Base-by-base conservation (phyloP, 2,797 vertebrate genomes). In the Etheostoma nigrum region DNA sequence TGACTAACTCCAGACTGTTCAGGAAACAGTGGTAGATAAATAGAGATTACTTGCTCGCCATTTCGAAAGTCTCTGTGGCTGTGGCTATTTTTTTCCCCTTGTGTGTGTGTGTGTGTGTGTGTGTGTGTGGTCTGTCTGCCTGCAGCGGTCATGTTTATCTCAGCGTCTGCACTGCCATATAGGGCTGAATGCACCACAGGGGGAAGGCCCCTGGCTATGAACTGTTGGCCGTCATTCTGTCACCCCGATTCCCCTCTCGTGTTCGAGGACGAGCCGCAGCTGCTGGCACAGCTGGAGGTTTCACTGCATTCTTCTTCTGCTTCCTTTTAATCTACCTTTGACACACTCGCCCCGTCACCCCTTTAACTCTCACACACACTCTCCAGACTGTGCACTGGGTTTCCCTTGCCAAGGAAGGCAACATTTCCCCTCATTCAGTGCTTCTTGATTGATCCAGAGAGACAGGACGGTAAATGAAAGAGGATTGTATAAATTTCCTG, bases 281-380 rank as follows among this genome's bases (percentile, higher is more conserved):
- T 93, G 91, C 85, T 78, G 86, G 82, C 92, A 92, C 92, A 93
- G 92, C 92, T 95, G 93, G 92, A 90, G 78, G 75, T 86, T 91
- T 92, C 78, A 73, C 83, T 52, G 18, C 68, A 2, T 76, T 86
- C 51, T 53, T 78, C 78, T 75, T 73, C 79, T 78, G 65, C 73
- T 84, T 78, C 81, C 78, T 86, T 88, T 88, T 86, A 86, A 87
- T 87, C 88, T 86, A 84, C 87, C 90, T 87, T 86, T 88, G 77
- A 93, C 78, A 84, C 83, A 84, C 76, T 92, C 66, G 36, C 67
- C 73, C 80, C 11, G 2, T 83, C 80, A 45, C 72, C 64, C 53
- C 49, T 48, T 67, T 58, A 69, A 59, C 83, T 71, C 84, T 72
- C 74, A 36, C 68, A 73, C 65, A 60, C 62, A 60, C 66, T 25